A percentile compares a stretch with the other conserved stretches of the same genome.
These are phyloP conservation scores for Ornithorhynchus anatinus DNA, from an alignment of 2,113 vertebrate species.

Conservation along the genomic window DNA sequence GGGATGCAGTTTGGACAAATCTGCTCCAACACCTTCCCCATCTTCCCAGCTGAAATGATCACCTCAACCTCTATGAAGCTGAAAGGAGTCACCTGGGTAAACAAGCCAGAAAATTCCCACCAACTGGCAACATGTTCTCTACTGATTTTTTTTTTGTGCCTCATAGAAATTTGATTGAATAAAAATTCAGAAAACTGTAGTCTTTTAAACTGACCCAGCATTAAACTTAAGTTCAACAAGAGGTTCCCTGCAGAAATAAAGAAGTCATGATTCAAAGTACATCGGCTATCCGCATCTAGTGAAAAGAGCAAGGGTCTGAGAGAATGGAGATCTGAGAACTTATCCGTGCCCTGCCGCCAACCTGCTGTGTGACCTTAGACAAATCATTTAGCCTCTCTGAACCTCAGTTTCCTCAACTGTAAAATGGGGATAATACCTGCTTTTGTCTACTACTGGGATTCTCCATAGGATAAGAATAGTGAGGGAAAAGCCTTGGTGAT, in stretches of 20 bases:
- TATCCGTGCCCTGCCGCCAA: no score
- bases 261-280: not conserved
- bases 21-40: conserved; percentile 22
- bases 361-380: no score
- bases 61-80: conserved; percentile 51
- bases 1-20: conserved; percentile 60
- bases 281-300: not conserved
- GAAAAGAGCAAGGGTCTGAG: no score
- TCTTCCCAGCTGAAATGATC: conserved; percentile 64
- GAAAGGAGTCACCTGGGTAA: conserved; percentile 60
- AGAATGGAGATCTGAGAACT: conserved; percentile 1
- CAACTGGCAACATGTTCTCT: conserved; percentile 63
- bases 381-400: no score
- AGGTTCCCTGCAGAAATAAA: no score
- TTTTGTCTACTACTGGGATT: no score
- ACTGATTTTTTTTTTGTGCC: conserved; percentile 68
- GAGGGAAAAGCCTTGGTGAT: no score
- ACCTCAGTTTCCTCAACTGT: no score
- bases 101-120: conserved; percentile 66
- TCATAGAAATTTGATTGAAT: conserved; percentile 67
- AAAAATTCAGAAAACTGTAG: conserved; percentile 54
- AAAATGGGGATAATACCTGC: no score
- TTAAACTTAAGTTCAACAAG: conserved; percentile 58
- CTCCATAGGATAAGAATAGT: no score
- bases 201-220: conserved; percentile 52